Percentiles rank a stretch among this genome's conserved stretches.
These are phyloP conservation scores for Listronotus oregonensis DNA, from an alignment of 1,140 invertebrate species.

Conservation along the genomic window DNA sequence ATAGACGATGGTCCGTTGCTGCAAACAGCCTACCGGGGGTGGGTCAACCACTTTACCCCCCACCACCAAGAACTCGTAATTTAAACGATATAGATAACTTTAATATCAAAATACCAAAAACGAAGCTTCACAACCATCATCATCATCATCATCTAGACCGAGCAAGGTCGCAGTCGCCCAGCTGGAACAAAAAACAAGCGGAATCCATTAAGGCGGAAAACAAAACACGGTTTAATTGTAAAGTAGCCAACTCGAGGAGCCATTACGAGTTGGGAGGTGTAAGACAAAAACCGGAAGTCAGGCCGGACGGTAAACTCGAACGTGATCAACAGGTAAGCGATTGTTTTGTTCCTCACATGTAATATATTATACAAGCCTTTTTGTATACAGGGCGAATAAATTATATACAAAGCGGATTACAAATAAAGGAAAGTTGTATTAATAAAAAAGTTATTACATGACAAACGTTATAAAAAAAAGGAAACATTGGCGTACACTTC, in stretches of 20 bases:
- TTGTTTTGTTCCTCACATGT: neutral
- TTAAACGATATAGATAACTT: constrained; percentile 41
- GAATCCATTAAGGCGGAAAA: constrained; percentile 39
- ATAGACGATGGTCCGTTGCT: constrained; percentile 51
- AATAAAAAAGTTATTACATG: no score
- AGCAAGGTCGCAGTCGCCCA: constrained; percentile 52
- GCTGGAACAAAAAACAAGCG: constrained; percentile 46
- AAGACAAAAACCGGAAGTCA: constrained; percentile 49
- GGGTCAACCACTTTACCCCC: constrained; percentile 12
- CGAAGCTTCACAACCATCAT: constrained; percentile 41
- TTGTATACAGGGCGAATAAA: no score
- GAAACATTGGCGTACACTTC: no score
- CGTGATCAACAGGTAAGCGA: constrained; percentile 50
- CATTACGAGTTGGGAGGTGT: constrained; percentile 49
- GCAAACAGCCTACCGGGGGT: constrained; percentile 38
- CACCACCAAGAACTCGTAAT: constrained; percentile 33
- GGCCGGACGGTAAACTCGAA: constrained; percentile 42
- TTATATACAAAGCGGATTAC: no score
- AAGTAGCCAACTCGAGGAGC: constrained; percentile 49
- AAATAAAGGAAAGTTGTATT: no score
- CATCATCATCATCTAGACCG: constrained; percentile 44
- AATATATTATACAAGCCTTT: no score
- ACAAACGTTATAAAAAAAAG: no score
- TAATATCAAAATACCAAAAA: constrained; percentile 53
- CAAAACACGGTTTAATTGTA: constrained; percentile 37